Evolutionary conservation across 2,113 vertebrate species (phyloP), one percentile per base, ranked within the genome.

Genomic region (Merops nubicus): DNA sequence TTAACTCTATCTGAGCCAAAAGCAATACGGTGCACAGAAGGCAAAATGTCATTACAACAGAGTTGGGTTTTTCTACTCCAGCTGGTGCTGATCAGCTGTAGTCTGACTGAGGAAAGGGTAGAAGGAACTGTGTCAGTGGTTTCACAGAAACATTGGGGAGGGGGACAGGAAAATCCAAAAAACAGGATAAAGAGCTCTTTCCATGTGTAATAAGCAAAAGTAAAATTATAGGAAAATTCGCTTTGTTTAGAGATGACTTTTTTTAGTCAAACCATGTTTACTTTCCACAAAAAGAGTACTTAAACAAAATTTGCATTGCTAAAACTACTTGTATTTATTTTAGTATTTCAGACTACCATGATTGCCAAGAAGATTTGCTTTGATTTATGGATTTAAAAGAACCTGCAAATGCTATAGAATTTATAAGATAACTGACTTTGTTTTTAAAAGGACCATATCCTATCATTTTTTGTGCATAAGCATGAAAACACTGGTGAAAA

Each of bases 401-500:
- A 74, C 50, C 38, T 42, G 76, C 86, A 95, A 91, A 81, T 91
- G 48, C 59, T 93, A 50, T 86, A 80, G 67, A 80, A 91, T 93
- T 93, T 88, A 45, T 85, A 94, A 84, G 63, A 70, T 72, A 90
- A 48, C 48, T 91, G 75, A 63, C 45, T 36, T 62, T 79, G 56
- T 77, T 89, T 92, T 84, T 40, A 47, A 68, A 89, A 89, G n/a
- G 56, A 62, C 34, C 21, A 59, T 23, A 65, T 91, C 33, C 22
- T 65, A n/a, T 23, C 22, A 92, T 82, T 90, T 81, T 79, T 73
- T 53, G 18, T 80, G 70, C 45, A 57, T 51, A 76, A 64, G 87
- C n/a, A n/a, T n/a, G n/a, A n/a, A n/a, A n/a, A n/a, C n/a, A n/a
- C n/a, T 19, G 50, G 59, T 47, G 53, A 77, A 89, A 94, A 54